Base-by-base conservation (phyloP, 2,113 vertebrate species). In the Lophius piscatorius region DNA sequence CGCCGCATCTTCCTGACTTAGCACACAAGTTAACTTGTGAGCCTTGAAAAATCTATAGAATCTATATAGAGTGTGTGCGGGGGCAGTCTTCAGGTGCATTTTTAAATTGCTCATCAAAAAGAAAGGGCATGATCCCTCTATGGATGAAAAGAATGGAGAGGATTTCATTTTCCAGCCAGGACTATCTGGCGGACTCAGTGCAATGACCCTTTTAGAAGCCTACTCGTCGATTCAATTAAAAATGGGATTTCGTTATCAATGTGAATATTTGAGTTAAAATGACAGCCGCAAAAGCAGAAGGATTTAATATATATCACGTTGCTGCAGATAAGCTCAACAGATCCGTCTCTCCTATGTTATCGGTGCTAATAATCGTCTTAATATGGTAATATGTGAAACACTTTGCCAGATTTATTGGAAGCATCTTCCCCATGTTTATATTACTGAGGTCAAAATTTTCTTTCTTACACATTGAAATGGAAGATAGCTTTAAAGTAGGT, bases 151-250 rank as follows among this genome's bases (percentile, higher is more conserved):
- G 54, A 76, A 69, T 72, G 48, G 75, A 61, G 45, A 33, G 54
- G 69, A 88, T 88, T 84, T 74, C 39, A 72, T 74, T 85, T 78
- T 66, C 35, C 34, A 70, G 41, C 50, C 58, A 46, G 63, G 66
- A 76, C 55, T 63, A 61, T 20, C 54, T 40, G 50, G 33, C 45
- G 63, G 16, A 61, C 45, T 28, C 34, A 24, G 23, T 21, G 65
- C 67, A 89, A 80, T 82, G 81, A 74, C 54, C 54, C 59, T 40
- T 73, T 74, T 17, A 45, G 52, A 66, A 47, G 62, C 56, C 22
- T 16, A 69, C 51, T 62, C n/a, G n/a, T n/a, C n/a, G 78, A 85
- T 85, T 86, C 56, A 86, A 81, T 85, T 74, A 82, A 74, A 73
- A 63, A 41, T 5, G 12, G 49, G 0, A 57, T 70, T 78, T 74